Conservation (phyloP, 2,888 invertebrate genomes). For the Eupithecia vulgata region DNA sequence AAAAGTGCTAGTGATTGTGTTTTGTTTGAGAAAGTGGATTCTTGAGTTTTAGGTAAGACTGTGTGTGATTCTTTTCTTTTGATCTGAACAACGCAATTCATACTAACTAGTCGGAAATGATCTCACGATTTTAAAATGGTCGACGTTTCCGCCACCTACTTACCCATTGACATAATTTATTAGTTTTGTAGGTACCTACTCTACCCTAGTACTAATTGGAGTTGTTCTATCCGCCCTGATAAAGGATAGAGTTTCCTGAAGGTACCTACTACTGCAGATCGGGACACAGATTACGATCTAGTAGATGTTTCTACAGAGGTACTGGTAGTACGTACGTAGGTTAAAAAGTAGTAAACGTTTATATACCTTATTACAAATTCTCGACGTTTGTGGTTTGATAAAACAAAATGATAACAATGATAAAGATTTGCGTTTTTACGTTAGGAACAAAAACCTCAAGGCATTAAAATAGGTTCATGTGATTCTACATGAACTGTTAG, state of each 20-base stretch:
- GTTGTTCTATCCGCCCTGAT: not conserved
- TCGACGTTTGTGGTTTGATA: not conserved
- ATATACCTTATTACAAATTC: not conserved
- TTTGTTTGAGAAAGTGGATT: conserved; percentile 36
- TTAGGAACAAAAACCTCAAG: not conserved
- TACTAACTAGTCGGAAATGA: not conserved
- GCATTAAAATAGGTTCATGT: not conserved
- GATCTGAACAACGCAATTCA: not conserved
- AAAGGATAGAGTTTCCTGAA: not conserved
- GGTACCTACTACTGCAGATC: not conserved
- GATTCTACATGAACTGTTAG: not conserved
- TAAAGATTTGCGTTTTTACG: not conserved
- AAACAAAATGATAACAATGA: not conserved
- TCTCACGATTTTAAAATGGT: not conserved
- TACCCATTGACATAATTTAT: conserved; percentile 1
- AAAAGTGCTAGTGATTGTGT: conserved; percentile 51
- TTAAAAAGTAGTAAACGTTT: not conserved
- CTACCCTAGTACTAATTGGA: not conserved
- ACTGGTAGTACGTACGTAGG: not conserved
- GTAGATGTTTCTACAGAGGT: conserved; percentile 2
- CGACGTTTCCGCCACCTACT: not conserved
- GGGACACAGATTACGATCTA: not conserved
- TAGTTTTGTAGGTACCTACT: not conserved
- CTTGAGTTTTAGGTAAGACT: conserved; percentile 37
- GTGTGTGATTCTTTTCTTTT: not conserved